A percentile compares a stretch with the other conserved stretches of the same genome.
phyloP scores from a whole-genome alignment of 2,113 vertebrate genomes.

The Lampris incognitus region DNA sequence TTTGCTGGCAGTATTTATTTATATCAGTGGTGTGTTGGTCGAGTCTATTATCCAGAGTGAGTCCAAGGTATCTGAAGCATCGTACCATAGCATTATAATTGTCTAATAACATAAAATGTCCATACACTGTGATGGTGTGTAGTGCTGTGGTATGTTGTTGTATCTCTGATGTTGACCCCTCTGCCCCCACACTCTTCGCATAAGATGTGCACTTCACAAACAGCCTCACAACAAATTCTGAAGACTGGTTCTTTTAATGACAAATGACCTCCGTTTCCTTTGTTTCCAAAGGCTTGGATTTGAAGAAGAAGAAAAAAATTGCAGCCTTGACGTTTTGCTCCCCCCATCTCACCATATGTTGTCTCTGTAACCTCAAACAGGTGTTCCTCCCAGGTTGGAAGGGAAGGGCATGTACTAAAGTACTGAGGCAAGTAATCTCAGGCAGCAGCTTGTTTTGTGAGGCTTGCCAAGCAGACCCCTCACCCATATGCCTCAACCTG shows the following conservation, averaged over 20 bases:
- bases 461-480: background rate
- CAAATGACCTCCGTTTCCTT: constrained; percentile 3
- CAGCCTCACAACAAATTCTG: background rate
- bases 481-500: background rate
- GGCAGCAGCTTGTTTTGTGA: constrained; percentile 39
- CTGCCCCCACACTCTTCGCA: background rate
- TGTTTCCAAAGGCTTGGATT: background rate
- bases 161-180: background rate
- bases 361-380: constrained; percentile 50
- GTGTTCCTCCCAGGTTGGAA: constrained; percentile 42
- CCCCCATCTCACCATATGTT: constrained; percentile 43
- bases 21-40: too few species aligned
- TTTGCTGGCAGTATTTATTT: too few species aligned
- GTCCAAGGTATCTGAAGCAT: too few species aligned
- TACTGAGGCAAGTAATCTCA: constrained; percentile 48
- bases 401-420: constrained; percentile 42
- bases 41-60: too few species aligned
- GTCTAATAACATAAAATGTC: too few species aligned
- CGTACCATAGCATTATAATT: background rate
- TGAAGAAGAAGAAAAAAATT: constrained; percentile 1
- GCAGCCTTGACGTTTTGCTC: constrained; percentile 31
- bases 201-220: constrained; percentile 14
- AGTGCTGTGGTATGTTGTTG: background rate
- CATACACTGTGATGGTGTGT: too few species aligned
- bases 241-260: constrained; percentile 1